These are phyloP conservation scores for Ferrisia virgata DNA, from an alignment of 2,888 invertebrate species.

Conservation along the genomic window DNA sequence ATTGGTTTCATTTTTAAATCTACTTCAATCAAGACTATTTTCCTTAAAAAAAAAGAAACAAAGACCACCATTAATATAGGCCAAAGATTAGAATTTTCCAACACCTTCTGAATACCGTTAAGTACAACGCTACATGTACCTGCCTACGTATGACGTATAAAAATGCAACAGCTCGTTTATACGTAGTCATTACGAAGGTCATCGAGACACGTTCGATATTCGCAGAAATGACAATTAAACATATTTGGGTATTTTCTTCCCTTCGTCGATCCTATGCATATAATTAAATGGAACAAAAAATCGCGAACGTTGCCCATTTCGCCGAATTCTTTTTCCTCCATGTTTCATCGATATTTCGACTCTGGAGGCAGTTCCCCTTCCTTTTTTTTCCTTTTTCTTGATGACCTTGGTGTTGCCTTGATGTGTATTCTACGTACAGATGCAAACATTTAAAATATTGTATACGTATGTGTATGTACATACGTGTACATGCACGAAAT, in stretches of 20 bases:
- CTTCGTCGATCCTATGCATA: neutral
- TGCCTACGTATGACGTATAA: no score
- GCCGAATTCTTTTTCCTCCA: neutral
- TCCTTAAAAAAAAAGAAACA: no score
- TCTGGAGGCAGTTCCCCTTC: neutral
- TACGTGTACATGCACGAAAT: neutral
- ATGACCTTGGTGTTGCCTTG: neutral
- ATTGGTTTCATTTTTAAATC: no score
- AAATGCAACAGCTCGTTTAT: neutral
- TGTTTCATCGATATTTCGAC: neutral
- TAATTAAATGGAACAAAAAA: neutral
- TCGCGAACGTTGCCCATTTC: neutral
- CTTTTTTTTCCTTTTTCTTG: neutral
- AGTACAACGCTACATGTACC: no score
- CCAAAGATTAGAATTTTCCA: neutral
- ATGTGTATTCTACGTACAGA: neutral
- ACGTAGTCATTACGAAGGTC: no score
- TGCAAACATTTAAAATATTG: neutral
- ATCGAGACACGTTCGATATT: neutral
- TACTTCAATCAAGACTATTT: no score
- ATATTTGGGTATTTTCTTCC: neutral
- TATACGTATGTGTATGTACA: neutral
- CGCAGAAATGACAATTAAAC: neutral
- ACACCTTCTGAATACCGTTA: neutral
- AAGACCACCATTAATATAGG: no score